phyloP scores from a whole-genome alignment of 2,113 vertebrate species.

The Tachysurus fulvidraco region DNA sequence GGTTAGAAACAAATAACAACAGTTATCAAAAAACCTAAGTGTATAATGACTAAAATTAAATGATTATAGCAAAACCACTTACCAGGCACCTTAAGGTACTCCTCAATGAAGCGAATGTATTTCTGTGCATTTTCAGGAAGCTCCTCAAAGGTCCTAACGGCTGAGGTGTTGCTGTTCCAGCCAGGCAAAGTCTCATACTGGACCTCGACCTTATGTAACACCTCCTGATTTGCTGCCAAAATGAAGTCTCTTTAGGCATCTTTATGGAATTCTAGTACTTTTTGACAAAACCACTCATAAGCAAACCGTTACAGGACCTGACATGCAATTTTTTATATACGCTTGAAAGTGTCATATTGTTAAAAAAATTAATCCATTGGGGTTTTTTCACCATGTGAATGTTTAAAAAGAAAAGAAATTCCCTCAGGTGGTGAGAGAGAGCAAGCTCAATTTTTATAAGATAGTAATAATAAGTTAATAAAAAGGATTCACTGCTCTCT shows the following conservation, averaged over 20 bases:
- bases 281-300: not conserved
- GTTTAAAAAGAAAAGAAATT: not conserved
- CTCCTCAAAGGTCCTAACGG: conserved; percentile 84
- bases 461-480: not conserved
- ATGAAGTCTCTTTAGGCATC: not conserved
- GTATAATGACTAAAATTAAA: not conserved
- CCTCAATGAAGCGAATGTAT: conserved; percentile 89
- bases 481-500: not conserved
- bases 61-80: conserved; percentile 50
- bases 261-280: not conserved
- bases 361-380: not conserved
- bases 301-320: not conserved
- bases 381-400: not conserved
- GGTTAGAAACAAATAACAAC: not conserved
- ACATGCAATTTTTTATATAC: not conserved
- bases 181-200: conserved; percentile 91
- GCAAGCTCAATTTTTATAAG: not conserved
- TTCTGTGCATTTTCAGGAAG: conserved; percentile 93
- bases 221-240: conserved; percentile 90
- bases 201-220: conserved; percentile 92
- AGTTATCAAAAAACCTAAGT: not conserved
- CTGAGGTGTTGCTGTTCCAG: conserved; percentile 90
- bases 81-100: conserved; percentile 88
- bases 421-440: not conserved
- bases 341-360: not conserved